phyloP scores from a whole-genome alignment of 2,113 vertebrate genomes.

The Gadus macrocephalus region DNA sequence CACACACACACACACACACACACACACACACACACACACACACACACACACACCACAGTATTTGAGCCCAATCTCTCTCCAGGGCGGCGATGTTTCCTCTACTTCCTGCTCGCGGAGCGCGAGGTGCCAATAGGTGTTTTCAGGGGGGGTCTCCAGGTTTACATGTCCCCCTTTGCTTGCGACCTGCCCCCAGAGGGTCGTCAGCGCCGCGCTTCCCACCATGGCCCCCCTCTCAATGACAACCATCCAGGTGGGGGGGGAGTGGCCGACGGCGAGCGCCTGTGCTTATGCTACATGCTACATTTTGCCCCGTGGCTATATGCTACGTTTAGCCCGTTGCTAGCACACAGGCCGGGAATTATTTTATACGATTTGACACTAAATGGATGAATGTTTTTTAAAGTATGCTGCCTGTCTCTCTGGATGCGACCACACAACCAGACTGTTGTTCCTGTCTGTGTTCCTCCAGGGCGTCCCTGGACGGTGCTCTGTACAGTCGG shows the following conservation, averaged over 20 bases:
- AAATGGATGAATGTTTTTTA: constrained; percentile 65
- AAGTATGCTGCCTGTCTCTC: constrained; percentile 64
- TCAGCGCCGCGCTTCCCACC: too few relatives aligned
- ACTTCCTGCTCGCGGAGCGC: too few relatives aligned
- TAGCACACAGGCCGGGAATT: not conserved
- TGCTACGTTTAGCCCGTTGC: not conserved
- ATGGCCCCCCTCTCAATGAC: not conserved
- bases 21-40: too few relatives aligned
- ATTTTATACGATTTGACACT: constrained; percentile 52
- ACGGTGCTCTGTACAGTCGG: constrained; percentile 78
- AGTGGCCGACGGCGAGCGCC: constrained; percentile 4
- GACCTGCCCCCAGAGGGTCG: too few relatives aligned
- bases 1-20: not conserved
- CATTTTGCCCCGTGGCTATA: constrained; percentile 8
- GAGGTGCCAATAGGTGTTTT: too few relatives aligned
- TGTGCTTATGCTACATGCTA: constrained; percentile 10
- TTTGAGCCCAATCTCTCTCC: not conserved
- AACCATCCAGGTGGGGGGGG: not conserved
- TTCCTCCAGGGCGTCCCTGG: constrained; percentile 66
- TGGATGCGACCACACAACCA: constrained; percentile 48
- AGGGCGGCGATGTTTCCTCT: too few relatives aligned
- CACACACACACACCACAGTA: not conserved
- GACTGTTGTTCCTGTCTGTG: constrained; percentile 73
- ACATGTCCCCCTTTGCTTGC: too few relatives aligned
- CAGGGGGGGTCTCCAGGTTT: too few relatives aligned